These are phyloP conservation scores for Frieseomelitta varia DNA, from an alignment of 1,140 invertebrate genomes.

Conservation along the genomic window DNA sequence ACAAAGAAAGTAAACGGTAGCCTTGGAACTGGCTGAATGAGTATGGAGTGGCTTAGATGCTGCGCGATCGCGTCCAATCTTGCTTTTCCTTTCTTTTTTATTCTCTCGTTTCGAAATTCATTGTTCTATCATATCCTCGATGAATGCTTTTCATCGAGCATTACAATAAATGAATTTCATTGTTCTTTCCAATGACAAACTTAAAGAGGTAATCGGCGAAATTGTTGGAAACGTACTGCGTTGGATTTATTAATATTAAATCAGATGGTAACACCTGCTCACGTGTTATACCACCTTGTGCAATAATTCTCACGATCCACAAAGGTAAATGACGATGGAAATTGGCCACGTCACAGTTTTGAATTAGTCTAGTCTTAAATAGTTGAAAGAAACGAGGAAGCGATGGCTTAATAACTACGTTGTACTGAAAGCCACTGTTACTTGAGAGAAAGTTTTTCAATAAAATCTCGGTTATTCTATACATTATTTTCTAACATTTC, in stretches of 20 bases:
- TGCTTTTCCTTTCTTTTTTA: not conserved
- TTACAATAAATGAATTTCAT: no score
- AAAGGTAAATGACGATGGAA: conserved; percentile 16
- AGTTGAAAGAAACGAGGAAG: conserved; percentile 15
- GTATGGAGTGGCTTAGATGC: not conserved
- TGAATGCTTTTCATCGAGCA: no score
- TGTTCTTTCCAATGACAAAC: not conserved
- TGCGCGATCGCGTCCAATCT: not conserved
- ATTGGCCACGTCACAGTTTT: not conserved
- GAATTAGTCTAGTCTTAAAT: not conserved
- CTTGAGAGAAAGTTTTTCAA: conserved; percentile 21
- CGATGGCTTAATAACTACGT: not conserved
- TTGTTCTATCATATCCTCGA: not conserved
- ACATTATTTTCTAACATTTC: not conserved
- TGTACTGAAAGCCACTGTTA: conserved; percentile 14
- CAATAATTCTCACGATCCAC: conserved; percentile 35
- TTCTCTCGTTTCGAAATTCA: not conserved
- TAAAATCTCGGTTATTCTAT: not conserved
- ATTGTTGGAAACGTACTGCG: not conserved
- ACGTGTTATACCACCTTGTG: conserved; percentile 19
- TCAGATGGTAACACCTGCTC: conserved; percentile 11
- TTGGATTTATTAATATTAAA: conserved; percentile 23
- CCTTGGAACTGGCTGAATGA: conserved; percentile 32
- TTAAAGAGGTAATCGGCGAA: not conserved
- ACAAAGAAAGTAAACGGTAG: conserved; percentile 54